Base-by-base conservation (phyloP, 2,113 vertebrate species). In the Rhabdornis inornatus region DNA sequence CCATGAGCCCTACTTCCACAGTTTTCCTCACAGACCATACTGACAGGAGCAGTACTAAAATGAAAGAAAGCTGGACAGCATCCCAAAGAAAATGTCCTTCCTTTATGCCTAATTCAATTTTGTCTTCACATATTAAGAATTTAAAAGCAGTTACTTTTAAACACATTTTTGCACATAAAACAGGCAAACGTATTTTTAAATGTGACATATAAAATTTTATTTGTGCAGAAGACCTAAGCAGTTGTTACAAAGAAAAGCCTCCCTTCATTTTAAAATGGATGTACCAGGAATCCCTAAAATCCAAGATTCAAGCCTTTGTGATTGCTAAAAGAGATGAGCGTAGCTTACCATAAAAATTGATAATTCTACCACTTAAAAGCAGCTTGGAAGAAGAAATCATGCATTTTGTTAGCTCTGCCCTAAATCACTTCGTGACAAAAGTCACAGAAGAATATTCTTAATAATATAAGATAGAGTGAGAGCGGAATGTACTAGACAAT, bases 1-100 rank as follows among this genome's bases (percentile, higher is more conserved):
- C 15, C 1, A 3, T 5, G 17, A 83, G 37, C 57, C 28, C 52
- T 42, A 39, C 5, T 17, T 13, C 24, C 13, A 35, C 0, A 1
- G 25, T 55, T 60, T 69, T 30, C 44, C 24, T 69, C 59, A 44
- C 9, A 60, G 28, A 60, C 15, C n/a, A 21, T 23, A 84, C 15
- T 15, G 63, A 68, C 5, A 59, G 22, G 3, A 70, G 28, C 39
- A 68, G 35, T 27, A 77, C 31, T 45, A 81, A 68, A 87, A 77
- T 23, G 15, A 88, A 30, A 84, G 55, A 80, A 68, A 87, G 30
- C 28, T 69, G 30, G 20, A 85, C 15, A 81, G 14, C 10, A 64
- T 7, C 6, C 8, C 17, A 64, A 63, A 87, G 8, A 80, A 82
- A 92, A 74, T 9, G 7, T 23, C 21, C 39, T 79, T 78, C 37